A percentile compares a stretch with the other conserved stretches of the same genome.
These are phyloP conservation scores for Phaethon lepturus DNA, from an alignment of 2,113 vertebrate species.

Conservation along the genomic window DNA sequence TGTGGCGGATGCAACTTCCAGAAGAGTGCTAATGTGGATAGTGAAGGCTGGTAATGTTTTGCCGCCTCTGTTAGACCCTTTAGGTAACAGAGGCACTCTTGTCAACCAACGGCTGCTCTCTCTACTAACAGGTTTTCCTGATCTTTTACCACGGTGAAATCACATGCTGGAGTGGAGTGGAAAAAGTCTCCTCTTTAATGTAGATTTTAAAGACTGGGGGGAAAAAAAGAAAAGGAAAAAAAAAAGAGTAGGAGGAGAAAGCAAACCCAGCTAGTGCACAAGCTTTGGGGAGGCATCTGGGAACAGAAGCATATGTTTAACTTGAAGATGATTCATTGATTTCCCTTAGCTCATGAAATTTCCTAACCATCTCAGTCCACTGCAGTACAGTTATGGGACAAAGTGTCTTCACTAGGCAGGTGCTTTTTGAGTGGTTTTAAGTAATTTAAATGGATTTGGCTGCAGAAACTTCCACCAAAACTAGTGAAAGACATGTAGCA, in stretches of 20 bases:
- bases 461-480: background rate
- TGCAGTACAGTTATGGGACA: background rate
- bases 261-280: background rate
- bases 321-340: slow-evolving; percentile 6
- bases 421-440: background rate
- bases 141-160: background rate
- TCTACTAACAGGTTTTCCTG: background rate
- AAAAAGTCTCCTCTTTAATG: background rate
- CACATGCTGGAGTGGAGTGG: background rate
- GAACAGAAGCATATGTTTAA: background rate
- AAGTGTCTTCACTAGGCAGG: background rate
- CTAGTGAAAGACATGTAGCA: background rate
- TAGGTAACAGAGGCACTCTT: background rate
- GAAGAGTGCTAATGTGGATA: background rate
- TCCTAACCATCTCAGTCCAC: background rate
- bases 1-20: background rate
- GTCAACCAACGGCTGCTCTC: background rate
- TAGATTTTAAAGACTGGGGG: background rate
- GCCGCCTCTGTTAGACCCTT: background rate
- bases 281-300: background rate
- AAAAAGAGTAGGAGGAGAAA: background rate
- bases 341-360: background rate
- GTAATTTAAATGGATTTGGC: background rate
- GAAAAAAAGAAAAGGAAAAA: background rate
- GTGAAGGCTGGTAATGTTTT: background rate